Base-by-base conservation (phyloP, 2,888 invertebrate species). In the Frankliniella intonsa region DNA sequence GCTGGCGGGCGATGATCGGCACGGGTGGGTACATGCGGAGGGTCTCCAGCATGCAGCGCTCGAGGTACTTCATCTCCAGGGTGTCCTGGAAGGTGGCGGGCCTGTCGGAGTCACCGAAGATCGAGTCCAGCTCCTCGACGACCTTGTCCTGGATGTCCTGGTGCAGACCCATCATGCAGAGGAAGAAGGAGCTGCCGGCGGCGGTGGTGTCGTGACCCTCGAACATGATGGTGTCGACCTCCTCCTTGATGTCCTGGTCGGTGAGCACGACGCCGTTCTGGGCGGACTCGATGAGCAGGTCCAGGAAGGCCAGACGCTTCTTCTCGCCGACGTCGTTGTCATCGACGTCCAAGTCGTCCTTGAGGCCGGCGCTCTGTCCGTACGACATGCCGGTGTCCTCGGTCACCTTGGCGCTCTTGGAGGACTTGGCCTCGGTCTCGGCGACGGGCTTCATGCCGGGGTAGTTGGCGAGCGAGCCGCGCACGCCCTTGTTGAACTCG, bases 201-300 rank as follows among this genome's bases (percentile, higher is more conserved):
- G 95, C 93, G 0, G 94, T 95, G 11, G 95, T 95, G 86, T 95
- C 95, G 87, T 95, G 95, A 3, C 94, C 94, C 92, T 97, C 94
- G 87, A 95, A 95, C 95, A 95, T 95, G 83, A 95, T 95, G 0
- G 95, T 95, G 86, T 95, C 94, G 0, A 95, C 95, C 90, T 95
- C 94, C 87, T 95, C 94, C 87, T 94, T 94, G 84, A 95, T 94
- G 88, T 95, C 95, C 84, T 92, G 91, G 84, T 95, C 95, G 80
- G 91, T 93, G 84, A 95, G 92, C 80, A 91, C 92, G 82, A 90
- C 92, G 17, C 94, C 93, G 85, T 93, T 94, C 86, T 94, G 93
- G 81, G 95, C 93, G 83, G 95, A 93, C 88, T 96, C 95, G 80
- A 97, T 91, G 90, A 97, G 91, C 83, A 97, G 90, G 88, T 98